phyloP scores from a whole-genome alignment of 1,140 invertebrate species.

The Eufriesea mexicana region DNA sequence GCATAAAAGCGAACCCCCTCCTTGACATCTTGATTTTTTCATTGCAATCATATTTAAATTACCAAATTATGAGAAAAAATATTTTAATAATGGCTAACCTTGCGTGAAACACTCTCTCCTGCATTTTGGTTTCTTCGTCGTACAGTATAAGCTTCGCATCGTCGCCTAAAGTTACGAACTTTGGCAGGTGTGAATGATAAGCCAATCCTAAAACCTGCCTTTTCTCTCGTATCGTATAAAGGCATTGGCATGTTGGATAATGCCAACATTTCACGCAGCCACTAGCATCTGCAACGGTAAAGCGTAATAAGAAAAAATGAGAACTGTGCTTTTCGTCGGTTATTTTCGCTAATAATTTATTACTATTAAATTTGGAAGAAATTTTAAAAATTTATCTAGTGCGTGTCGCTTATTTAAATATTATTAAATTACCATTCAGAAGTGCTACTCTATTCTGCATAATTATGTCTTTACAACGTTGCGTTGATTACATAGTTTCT shows the following conservation, averaged over 20 bases:
- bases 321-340: background rate
- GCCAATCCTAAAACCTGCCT: constrained; percentile 84
- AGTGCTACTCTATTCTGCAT: too few species aligned
- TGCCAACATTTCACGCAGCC: constrained; percentile 86
- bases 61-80: background rate
- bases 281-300: constrained; percentile 81
- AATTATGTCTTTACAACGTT: too few species aligned
- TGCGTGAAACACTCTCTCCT: constrained; percentile 83
- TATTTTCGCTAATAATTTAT: too few species aligned
- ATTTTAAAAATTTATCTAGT: too few species aligned
- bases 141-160: constrained; percentile 85
- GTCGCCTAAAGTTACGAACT: constrained; percentile 85
- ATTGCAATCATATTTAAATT: background rate
- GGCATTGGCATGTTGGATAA: constrained; percentile 83
- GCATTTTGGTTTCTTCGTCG: constrained; percentile 85
- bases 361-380: background rate
- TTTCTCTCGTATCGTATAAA: constrained; percentile 85
- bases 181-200: constrained; percentile 83
- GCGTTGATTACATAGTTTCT: too few species aligned
- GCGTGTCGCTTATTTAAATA: too few species aligned
- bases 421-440: too few species aligned
- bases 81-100: constrained; percentile 76
- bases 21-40: background rate
- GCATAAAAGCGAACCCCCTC: too few species aligned
- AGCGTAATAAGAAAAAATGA: background rate